These are phyloP conservation scores for Fukomys damarensis DNA, from an alignment of 2,113 vertebrate species.

Conservation along the genomic window DNA sequence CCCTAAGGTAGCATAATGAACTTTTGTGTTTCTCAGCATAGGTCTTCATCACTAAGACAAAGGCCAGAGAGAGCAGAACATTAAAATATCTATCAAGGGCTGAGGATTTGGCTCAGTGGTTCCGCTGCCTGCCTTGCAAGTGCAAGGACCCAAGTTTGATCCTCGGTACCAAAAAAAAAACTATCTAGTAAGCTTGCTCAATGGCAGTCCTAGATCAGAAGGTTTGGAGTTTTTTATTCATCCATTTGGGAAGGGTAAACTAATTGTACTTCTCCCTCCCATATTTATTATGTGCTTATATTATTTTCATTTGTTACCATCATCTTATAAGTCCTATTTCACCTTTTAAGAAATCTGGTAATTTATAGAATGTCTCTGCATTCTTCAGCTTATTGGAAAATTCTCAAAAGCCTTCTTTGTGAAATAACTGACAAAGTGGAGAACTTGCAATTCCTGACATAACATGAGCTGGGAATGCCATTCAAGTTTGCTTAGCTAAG, in stretches of 20 bases:
- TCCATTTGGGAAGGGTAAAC: neutral
- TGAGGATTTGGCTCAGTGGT: no score
- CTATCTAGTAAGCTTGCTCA: neutral
- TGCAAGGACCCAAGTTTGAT: no score
- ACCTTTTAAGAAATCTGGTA: neutral
- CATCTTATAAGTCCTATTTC: neutral
- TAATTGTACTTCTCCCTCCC: neutral
- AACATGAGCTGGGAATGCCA: neutral
- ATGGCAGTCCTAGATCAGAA: neutral
- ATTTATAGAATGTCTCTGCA: neutral
- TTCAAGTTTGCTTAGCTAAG: slow-evolving; percentile 55
- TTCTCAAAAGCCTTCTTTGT: neutral
- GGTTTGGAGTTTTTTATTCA: neutral
- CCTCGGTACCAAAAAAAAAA: no score
- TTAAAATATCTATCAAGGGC: no score
- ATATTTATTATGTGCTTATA: neutral
- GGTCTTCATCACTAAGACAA: neutral
- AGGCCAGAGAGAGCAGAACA: neutral
- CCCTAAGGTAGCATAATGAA: neutral
- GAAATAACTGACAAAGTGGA: slow-evolving; percentile 15
- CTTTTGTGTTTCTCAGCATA: neutral
- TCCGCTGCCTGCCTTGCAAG: no score
- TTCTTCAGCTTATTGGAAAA: neutral
- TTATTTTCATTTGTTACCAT: neutral
- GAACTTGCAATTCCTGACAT: slow-evolving; percentile 22